These are phyloP conservation scores for Bombylius discolor DNA, from an alignment of 2,888 invertebrate genomes.

Conservation along the genomic window DNA sequence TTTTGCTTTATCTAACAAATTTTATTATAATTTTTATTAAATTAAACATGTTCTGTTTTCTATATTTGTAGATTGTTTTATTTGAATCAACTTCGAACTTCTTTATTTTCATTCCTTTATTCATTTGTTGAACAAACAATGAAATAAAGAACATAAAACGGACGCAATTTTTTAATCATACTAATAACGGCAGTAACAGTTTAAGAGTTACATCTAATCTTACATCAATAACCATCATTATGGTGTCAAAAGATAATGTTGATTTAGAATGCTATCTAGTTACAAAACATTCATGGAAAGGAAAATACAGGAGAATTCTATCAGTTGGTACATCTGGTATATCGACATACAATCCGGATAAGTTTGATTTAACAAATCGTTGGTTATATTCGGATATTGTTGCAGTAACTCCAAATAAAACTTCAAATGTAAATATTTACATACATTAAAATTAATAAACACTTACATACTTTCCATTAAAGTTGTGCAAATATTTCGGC, in stretches of 20 bases:
- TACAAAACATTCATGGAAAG: slow-evolving; percentile 98
- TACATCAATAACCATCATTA: background rate
- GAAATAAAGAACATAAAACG: no score
- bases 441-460: no score
- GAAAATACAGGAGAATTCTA: slow-evolving; percentile 96
- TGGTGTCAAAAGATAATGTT: slow-evolving; percentile 59
- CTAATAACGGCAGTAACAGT: background rate
- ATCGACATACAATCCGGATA: slow-evolving; percentile 92
- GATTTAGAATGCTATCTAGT: slow-evolving; percentile 95
- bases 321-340: slow-evolving; percentile 91
- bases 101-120: no score
- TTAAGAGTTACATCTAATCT: no score
- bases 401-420: slow-evolving; percentile 49
- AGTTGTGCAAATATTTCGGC: no score
- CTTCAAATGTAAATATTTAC: slow-evolving; percentile 32
- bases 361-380: slow-evolving; percentile 83
- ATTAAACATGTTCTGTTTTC: no score
- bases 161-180: background rate
- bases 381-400: slow-evolving; percentile 77
- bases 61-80: no score
- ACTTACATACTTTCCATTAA: no score
- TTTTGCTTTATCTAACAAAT: no score
- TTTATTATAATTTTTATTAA: no score
- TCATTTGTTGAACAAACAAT: no score
- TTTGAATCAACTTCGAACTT: no score